These are phyloP conservation scores for Cladopsammia gracilis DNA, from an alignment of 64 coral and sea anemone species.

Conservation along the genomic window DNA sequence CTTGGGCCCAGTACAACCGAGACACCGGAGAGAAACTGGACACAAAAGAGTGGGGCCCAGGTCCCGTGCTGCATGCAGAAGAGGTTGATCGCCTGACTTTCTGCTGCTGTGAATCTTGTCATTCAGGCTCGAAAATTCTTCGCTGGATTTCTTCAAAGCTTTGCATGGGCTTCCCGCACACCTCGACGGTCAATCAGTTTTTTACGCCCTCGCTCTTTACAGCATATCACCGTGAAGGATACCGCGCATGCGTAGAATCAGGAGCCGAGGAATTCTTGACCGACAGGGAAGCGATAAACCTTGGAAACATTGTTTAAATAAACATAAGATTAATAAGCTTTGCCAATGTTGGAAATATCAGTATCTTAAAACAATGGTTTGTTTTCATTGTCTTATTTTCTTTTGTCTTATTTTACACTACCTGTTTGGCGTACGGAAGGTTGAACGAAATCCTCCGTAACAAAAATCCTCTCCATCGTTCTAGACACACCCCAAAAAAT, in stretches of 20 bases:
- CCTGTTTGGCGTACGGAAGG: too few species aligned
- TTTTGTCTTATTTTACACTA: too few species aligned
- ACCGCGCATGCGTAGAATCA: slow-evolving; percentile 54
- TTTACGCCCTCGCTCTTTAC: slow-evolving; percentile 38
- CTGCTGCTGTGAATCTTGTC: slow-evolving; percentile 86
- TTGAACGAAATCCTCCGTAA: too few species aligned
- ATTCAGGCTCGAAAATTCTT: slow-evolving; percentile 50
- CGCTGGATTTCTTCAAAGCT: slow-evolving; percentile 60
- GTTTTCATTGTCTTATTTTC: too few species aligned
- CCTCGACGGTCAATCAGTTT: slow-evolving; percentile 54
- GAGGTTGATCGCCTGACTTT: slow-evolving; percentile 84
- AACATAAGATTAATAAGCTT: too few species aligned
- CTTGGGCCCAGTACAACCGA: slow-evolving; percentile 50
- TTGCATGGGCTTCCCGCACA: slow-evolving; percentile 70
- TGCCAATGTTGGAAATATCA: too few species aligned
- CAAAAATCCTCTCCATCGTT: too few species aligned
- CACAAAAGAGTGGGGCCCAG: slow-evolving; percentile 45
- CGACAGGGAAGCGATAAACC: not conserved
- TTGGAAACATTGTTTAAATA: not conserved
- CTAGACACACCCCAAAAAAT: too few species aligned
- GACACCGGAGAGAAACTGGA: slow-evolving; percentile 76
- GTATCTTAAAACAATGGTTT: too few species aligned
- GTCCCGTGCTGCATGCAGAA: slow-evolving; percentile 56
- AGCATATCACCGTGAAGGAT: slow-evolving; percentile 57
- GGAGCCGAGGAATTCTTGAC: slow-evolving; percentile 14